Base-by-base conservation (phyloP, 2,888 invertebrate genomes). In the Drosophila birchii region DNA sequence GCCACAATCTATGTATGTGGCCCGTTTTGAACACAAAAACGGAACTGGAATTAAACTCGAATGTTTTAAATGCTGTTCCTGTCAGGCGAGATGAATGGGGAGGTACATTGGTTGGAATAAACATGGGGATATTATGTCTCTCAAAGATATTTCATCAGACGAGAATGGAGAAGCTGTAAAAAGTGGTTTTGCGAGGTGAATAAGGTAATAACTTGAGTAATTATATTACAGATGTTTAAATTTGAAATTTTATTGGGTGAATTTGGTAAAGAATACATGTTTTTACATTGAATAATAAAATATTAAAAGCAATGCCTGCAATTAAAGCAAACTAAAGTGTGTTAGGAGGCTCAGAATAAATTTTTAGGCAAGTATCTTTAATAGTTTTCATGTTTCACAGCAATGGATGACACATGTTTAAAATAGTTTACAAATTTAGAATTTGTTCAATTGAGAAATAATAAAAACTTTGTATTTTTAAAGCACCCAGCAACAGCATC, bases 21-120 rank as follows among this genome's bases (percentile, higher is more conserved):
- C 38, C 53, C 68, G 69, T 36, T 66, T 32, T 11, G 34, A 51
- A 36, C 49, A 44, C 45, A 16, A 68, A 67, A 68, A 68, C 71
- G 67, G 67, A 70, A 70, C 67, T 68, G 58, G 67, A 70, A 68
- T 51, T 67, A 43, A 66, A 43, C 64, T 36, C 14, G 64, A 61
- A 62, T 44, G 43, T 16, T 11, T 51, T 23, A 51, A 51, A 51
- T 34, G 61, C 43, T 62, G 62, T 66, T 51, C 43, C 43, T 51
- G 49, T 36, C 67, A 34, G 29, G 29, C 36, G 57, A n/a, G 51
- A 57, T 47, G 8, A 45, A 70, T 70, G 39, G 36, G 36, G 57
- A n/a, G 58, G 71, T 39, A 57, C 47, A 47, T 56, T 23, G 32
- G 47, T 58, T 34, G 4, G 29, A 16, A 39, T 18, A 18, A 29